These are phyloP conservation scores for Shinisaurus crocodilurus DNA, from an alignment of 2,113 vertebrate species.

Conservation along the genomic window DNA sequence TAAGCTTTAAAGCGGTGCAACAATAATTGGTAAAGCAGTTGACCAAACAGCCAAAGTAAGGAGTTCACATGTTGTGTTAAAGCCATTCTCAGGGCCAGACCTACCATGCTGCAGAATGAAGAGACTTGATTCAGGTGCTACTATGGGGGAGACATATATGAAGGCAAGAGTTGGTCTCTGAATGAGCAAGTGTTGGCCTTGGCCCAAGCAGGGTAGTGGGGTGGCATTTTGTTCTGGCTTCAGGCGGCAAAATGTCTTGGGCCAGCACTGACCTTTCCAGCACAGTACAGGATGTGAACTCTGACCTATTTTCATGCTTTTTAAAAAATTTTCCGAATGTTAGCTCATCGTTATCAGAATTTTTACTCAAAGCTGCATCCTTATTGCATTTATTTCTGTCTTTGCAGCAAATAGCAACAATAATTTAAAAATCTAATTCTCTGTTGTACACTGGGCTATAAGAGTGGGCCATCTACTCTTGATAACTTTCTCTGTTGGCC, in stretches of 20 bases:
- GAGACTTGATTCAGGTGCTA: background rate
- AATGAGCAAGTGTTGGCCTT: background rate
- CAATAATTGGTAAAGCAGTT: background rate
- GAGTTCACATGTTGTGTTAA: background rate
- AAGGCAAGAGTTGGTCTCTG: background rate
- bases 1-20: background rate
- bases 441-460: constrained; percentile 24
- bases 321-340: constrained; percentile 35
- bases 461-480: constrained; percentile 18
- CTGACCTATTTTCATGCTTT: constrained; percentile 26
- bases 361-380: constrained; percentile 30
- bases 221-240: background rate
- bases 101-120: background rate
- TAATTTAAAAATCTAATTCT: constrained; percentile 23
- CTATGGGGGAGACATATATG: background rate
- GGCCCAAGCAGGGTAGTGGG: background rate
- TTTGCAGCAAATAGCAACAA: constrained; percentile 21
- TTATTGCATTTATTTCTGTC: constrained; percentile 28
- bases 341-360: background rate
- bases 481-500: constrained; percentile 34
- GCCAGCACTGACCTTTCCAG: background rate
- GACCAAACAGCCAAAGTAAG: background rate
- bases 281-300: background rate
- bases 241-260: background rate
- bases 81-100: background rate